A percentile compares a stretch with the other conserved stretches of the same genome.
phyloP scores from a whole-genome alignment of 2,797 vertebrate species.

The Sciaenops ocellatus region DNA sequence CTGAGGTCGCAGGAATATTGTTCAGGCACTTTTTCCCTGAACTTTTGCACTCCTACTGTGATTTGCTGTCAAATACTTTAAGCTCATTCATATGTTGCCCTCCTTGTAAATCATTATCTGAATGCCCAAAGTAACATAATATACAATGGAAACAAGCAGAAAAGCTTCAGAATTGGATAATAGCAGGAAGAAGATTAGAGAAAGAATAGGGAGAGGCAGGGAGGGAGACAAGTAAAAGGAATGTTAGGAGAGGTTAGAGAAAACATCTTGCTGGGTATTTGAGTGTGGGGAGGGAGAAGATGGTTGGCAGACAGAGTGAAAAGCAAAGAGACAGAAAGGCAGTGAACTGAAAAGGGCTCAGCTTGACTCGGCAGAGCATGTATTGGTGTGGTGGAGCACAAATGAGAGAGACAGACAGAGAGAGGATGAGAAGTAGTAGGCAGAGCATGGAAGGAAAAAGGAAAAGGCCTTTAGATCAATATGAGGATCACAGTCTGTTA shows the following conservation, averaged over 20 bases:
- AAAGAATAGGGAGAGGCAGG: not conserved
- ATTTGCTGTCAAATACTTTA: slow-evolving; percentile 2
- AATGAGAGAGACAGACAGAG: slow-evolving; percentile 23
- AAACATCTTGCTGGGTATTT: slow-evolving; percentile 21
- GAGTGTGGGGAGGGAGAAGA: slow-evolving; percentile 7
- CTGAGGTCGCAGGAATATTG: not conserved
- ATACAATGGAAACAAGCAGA: slow-evolving; percentile 13
- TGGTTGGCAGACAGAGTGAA: slow-evolving; percentile 22
- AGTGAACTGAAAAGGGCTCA: slow-evolving; percentile 32
- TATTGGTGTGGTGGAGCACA: slow-evolving; percentile 35
- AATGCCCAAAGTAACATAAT: slow-evolving; percentile 12
- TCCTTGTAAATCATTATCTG: slow-evolving; percentile 6
- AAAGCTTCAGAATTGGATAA: slow-evolving; percentile 26
- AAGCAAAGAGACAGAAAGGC: slow-evolving; percentile 23
- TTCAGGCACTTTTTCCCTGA: not conserved
- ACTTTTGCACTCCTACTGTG: slow-evolving; percentile 9
- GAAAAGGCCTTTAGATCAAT: slow-evolving; percentile 29
- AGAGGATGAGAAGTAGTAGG: slow-evolving; percentile 1
- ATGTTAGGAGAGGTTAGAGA: slow-evolving; percentile 8
- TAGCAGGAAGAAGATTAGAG: slow-evolving; percentile 1
- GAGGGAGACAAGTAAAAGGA: not conserved
- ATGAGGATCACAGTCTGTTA: slow-evolving; percentile 19
- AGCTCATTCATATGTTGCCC: not conserved
- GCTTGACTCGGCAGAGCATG: slow-evolving; percentile 28
- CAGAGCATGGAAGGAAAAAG: not conserved